Evolutionary conservation across 2,888 invertebrate species (phyloP), one percentile per base, ranked within the genome.

Genomic region (Aspidiotus rigidus): DNA sequence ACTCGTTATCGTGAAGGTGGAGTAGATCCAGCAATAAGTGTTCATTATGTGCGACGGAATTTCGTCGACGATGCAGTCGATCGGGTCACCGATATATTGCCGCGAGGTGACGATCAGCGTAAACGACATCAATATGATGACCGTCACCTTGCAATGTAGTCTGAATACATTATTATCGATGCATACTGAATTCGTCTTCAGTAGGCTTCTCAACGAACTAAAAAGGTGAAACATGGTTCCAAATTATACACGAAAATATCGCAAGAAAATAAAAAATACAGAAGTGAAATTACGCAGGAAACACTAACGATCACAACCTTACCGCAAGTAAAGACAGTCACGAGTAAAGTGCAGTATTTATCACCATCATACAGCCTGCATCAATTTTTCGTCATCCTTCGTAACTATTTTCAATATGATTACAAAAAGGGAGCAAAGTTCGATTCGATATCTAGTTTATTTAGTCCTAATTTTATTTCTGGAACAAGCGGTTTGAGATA

Each of bases 1-100:
- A n/a, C n/a, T 86, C 39, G 93, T 93, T 74, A 93, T 87, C 67
- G 93, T 93, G 80, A 92, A 94, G 73, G 94, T 94, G 62, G 93
- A 91, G 78, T 93, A 93, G 71, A 83, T 83, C 79, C 79, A 90
- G 80, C 94, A 94, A 78, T 93, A 93, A 42, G 92, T 93, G 81
- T 94, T 93, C 89, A 94, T 91, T 3, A 93, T 88, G 75, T 88
- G 86, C 72, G 87, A 81, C n/a, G 92, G 91, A 73, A 93, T 89
- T 76, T 91, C 91, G 76, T 92, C 91, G 59, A 91, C 90, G 77
- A 93, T 91, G 79, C 96, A 97, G 80, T 87, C 84, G 64, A 93
- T 90, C 0, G 91, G 90, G 74, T 91, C 89, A 0, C 91, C 91
- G 74, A 91, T 90, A 79, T 89, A 90, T 77, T 92, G 89, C 75